These are phyloP conservation scores for Agelaius tricolor DNA, from an alignment of 2,113 vertebrate species.

Conservation along the genomic window DNA sequence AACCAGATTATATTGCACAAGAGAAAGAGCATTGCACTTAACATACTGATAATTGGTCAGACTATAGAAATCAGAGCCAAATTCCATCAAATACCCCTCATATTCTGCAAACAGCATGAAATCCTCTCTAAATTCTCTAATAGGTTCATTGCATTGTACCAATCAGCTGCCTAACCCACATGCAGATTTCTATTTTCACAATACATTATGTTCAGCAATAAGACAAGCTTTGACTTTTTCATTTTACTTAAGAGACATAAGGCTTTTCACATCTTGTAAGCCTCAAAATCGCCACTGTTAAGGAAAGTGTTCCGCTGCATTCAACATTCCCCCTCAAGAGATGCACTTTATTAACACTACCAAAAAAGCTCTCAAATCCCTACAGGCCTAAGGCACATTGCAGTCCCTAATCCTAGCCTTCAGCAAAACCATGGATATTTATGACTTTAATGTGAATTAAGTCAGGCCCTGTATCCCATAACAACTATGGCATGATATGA, in stretches of 20 bases:
- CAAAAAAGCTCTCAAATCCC: not conserved
- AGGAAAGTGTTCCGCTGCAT: not conserved
- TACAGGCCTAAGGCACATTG: not conserved
- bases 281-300: not conserved
- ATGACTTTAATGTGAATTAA: not conserved
- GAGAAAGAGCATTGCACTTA: not conserved
- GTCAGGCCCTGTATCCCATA: not conserved
- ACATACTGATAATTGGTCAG: not conserved
- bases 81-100: not conserved
- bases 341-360: not conserved
- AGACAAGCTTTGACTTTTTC: not conserved
- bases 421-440: not conserved
- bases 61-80: not conserved
- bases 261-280: not conserved
- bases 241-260: not conserved
- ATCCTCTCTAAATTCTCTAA: not conserved
- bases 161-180: conserved; percentile 13
- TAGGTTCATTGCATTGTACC: not conserved
- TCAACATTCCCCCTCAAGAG: not conserved
- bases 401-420: not conserved
- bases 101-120: not conserved
- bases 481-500: not conserved
- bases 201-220: not conserved
- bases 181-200: not conserved
- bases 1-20: not conserved